Evolutionary conservation across 2,888 invertebrate species (phyloP), one percentile per base, ranked within the genome.

Genomic region (Netelia fuscicornis): DNA sequence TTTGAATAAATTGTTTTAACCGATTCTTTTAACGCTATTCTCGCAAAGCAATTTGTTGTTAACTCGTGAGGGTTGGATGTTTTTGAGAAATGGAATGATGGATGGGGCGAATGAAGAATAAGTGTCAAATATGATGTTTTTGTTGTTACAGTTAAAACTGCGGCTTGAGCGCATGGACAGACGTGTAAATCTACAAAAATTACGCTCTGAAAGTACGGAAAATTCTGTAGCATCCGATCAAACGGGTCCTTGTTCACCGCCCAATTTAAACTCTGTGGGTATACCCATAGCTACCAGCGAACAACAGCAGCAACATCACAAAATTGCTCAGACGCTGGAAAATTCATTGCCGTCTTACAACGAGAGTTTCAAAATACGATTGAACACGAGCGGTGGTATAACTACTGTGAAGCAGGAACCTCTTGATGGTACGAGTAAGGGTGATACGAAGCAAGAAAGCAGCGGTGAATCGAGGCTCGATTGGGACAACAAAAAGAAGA

Each of bases 91-190:
- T 56, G n/a, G 13, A 56, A 17, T 3, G 13, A 9, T 56, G 0
- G 8, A 56, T n/a, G 56, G 20, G 20, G n/a, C 20, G 20, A 20
- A 56, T 6, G 6, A 25, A 72, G 54, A 0, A 1, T 44, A 68
- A 67, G 74, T 72, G 52, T 10, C 67, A 25, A 74, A 78, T 1
- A 68, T 77, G 64, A 70, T 30, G 23, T 58, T 58, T 20, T 20
- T 23, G 58, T 20, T 58, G 58, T 95, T 95, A 9, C 94, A 96
- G 96, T 94, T 96, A 84, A 96, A 96, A 91, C 94, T 95, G 87
- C 96, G 96, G 84, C 93, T 97, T 92, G 96, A 95, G 91, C 96
- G 96, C 87, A 95, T 96, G 95, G 97, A 97, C 92, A 95, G 96
- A 89, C 95, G 96, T 87, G 94, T 95, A 20, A 94, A 93, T 62